Evolutionary conservation across 2,113 vertebrate species (phyloP), one percentile per base, ranked within the genome.

Genomic region (Natator depressus): DNA sequence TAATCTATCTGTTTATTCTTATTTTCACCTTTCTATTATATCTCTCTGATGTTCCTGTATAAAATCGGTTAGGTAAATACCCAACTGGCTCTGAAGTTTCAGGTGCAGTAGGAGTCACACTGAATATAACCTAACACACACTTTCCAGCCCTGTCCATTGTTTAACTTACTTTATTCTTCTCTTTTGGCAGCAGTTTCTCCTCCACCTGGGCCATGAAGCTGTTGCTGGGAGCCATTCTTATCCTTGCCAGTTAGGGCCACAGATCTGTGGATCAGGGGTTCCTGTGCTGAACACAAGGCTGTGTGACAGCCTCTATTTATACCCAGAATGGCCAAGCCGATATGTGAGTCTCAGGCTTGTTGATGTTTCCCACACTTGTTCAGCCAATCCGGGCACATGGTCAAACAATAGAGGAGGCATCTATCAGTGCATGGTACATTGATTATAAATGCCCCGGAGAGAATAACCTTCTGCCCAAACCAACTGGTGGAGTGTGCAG

Each of bases 351-450:
- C 83, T 90, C 9, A 69, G 89, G 85, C 62, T 81, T 1, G 81
- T 94, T 82, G n/a, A 80, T 87, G 93, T 97, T 98, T 98, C 98
- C 98, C 98, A 98, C 97, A 97, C 94, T 97, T 82, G 0, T 3
- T 7, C 89, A 72, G 91, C 97, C 98, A 98, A 98, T 98, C 97
- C 96, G 31, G 93, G 92, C 91, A 20, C 2, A 1, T 82, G 57
- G 94, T 1, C 7, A 82, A 80, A 97, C 95, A 97, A 97, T 95
- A 76, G 96, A 50, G 95, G 90, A 93, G 93, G 93, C 96, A 84
- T 93, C 97, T 42, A 88, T 95, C 95, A 97, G 91, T 2, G 82
- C 95, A 98, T 47, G 97, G 93, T 94, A 85, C 94, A 54, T 35
- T 97, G 97, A 72, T 38, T 46, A 80, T 91, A 83, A 97, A 98